These are phyloP conservation scores for Lasioglossum villosulum DNA, from an alignment of 2,888 invertebrate genomes.

Conservation along the genomic window DNA sequence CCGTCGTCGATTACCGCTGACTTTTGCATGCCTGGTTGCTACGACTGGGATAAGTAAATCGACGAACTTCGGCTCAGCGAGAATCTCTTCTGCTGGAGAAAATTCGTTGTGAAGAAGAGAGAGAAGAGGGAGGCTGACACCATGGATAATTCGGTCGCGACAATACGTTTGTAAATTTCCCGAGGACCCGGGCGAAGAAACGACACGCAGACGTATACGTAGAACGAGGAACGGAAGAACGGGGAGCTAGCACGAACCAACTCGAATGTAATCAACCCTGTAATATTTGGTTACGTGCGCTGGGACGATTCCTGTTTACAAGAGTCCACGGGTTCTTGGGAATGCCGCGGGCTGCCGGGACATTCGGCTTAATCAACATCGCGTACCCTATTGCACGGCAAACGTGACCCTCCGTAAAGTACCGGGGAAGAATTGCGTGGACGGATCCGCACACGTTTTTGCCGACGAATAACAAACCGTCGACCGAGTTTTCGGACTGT, in stretches of 20 bases:
- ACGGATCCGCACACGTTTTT: constrained; percentile 3
- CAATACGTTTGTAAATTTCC: constrained; percentile 46
- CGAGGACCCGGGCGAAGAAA: constrained; percentile 8
- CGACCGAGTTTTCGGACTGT: constrained; percentile 3
- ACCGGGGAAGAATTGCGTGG: constrained; percentile 8
- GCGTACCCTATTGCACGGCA: constrained; percentile 3
- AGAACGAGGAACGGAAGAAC: background rate
- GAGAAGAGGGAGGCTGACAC: background rate
- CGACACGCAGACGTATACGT: background rate
- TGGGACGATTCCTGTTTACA: background rate
- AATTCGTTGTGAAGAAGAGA: background rate
- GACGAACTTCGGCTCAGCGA: constrained; percentile 63
- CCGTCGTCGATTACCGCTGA: constrained; percentile 68
- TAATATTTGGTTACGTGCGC: constrained; percentile 20
- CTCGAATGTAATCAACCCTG: constrained; percentile 51
- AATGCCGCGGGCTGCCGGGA: background rate
- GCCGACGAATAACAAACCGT: constrained; percentile 2
- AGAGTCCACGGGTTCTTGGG: background rate
- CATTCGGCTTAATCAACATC: constrained; percentile 17
- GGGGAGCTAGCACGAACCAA: background rate
- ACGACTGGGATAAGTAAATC: constrained; percentile 68
- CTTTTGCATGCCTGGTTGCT: constrained; percentile 49
- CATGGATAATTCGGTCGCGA: constrained; percentile 29
- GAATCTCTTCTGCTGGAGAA: constrained; percentile 51
- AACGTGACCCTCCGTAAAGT: constrained; percentile 8